phyloP scores from a whole-genome alignment of 2,888 invertebrate species.

The Coenonympha glycerion region DNA sequence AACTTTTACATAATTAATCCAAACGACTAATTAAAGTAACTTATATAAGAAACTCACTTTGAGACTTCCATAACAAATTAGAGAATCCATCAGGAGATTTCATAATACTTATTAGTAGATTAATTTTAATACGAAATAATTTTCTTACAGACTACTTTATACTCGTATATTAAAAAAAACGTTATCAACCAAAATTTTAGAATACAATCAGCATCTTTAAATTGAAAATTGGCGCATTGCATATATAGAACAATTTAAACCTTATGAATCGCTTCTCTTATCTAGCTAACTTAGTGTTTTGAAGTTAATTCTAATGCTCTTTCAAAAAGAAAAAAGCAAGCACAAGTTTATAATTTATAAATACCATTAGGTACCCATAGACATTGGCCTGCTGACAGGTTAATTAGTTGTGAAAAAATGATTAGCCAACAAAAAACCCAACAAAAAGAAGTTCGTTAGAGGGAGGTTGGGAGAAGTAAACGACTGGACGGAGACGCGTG shows the following conservation, averaged over 20 bases:
- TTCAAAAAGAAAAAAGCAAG: too few relatives aligned
- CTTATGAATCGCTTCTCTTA: too few relatives aligned
- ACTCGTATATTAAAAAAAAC: too few relatives aligned
- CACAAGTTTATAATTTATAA: too few relatives aligned
- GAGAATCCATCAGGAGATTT: slow-evolving; percentile 6
- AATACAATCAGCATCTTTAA: too few relatives aligned
- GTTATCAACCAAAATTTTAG: too few relatives aligned
- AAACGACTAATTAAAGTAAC: slow-evolving; percentile 50
- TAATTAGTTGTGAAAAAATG: slow-evolving; percentile 25
- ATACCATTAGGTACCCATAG: too few relatives aligned
- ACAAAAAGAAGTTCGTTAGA: slow-evolving; percentile 43
- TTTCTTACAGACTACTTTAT: background rate
- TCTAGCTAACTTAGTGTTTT: too few relatives aligned
- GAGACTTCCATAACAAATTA: slow-evolving; percentile 22
- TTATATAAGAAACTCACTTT: slow-evolving; percentile 35
- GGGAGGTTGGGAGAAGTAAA: slow-evolving; percentile 54
- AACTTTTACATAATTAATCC: slow-evolving; percentile 47
- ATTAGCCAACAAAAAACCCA: slow-evolving; percentile 18
- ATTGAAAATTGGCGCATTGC: too few relatives aligned
- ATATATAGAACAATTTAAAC: too few relatives aligned
- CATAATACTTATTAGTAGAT: slow-evolving; percentile 3
- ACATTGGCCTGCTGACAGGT: slow-evolving; percentile 20
- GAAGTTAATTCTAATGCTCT: too few relatives aligned
- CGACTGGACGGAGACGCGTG: slow-evolving; percentile 37
- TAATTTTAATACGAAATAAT: background rate